Conservation (phyloP, 2,888 invertebrate genomes). For the Andrena marginata region DNA sequence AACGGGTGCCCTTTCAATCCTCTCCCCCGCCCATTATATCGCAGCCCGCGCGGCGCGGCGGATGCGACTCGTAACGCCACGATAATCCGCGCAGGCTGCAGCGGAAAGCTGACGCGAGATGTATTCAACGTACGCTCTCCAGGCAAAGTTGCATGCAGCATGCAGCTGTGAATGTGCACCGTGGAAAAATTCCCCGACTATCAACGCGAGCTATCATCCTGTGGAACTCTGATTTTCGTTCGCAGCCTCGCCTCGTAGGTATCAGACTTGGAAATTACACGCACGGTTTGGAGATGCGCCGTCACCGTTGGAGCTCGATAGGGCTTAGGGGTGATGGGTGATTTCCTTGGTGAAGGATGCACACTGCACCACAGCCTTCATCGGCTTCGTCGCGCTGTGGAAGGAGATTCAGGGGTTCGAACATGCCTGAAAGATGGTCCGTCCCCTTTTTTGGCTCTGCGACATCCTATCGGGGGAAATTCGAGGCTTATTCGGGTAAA, state of each 20-base stretch:
- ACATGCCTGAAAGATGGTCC: neutral
- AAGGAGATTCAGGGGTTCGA: slow-evolving; percentile 2
- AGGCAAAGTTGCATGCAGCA: neutral
- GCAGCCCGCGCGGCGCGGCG: slow-evolving; percentile 6
- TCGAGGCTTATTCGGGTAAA: neutral
- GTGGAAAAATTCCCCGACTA: no score
- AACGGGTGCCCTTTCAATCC: slow-evolving; percentile 24
- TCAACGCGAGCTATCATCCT: no score
- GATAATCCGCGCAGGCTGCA: neutral
- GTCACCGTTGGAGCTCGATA: neutral
- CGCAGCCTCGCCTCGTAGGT: neutral
- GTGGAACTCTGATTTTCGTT: neutral
- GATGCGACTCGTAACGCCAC: neutral
- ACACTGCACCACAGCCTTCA: neutral
- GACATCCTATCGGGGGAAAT: neutral
- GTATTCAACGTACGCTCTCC: slow-evolving; percentile 11
- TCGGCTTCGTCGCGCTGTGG: neutral
- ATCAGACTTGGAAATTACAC: neutral
- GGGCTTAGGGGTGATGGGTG: slow-evolving; percentile 25
- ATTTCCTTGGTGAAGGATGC: slow-evolving; percentile 24
- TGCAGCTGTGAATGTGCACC: neutral
- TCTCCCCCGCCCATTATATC: slow-evolving; percentile 2
- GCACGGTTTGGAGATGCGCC: neutral
- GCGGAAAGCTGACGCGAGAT: neutral
- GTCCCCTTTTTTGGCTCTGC: neutral